These are phyloP conservation scores for Metellina segmentata DNA, from an alignment of 2,888 invertebrate species.

Conservation along the genomic window DNA sequence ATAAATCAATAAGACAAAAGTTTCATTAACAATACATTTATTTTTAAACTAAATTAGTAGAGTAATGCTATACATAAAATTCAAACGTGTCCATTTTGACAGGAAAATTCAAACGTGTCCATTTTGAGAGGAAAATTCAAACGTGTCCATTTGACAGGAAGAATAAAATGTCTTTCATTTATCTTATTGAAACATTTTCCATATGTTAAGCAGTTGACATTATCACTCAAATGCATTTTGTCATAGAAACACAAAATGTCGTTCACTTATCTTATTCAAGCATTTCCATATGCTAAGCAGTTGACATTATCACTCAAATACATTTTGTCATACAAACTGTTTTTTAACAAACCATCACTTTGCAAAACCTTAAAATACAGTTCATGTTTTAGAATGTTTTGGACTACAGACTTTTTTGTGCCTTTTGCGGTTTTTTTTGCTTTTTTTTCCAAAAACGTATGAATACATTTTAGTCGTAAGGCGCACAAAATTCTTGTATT, in stretches of 20 bases:
- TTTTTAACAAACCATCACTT: slow-evolving; percentile 24
- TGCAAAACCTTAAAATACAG: slow-evolving; percentile 19
- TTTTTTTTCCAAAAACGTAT: slow-evolving; percentile 24
- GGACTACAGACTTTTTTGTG: slow-evolving; percentile 31
- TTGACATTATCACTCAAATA: slow-evolving; percentile 21
- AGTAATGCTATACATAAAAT: too few relatives aligned
- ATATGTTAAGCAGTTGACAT: slow-evolving; percentile 34
- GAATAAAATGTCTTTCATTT: too few relatives aligned
- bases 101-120: too few relatives aligned
- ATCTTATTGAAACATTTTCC: too few relatives aligned
- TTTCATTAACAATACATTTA: too few relatives aligned
- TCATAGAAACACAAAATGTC: slow-evolving; percentile 43
- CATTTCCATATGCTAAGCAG: slow-evolving; percentile 32
- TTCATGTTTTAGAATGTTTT: slow-evolving; percentile 24
- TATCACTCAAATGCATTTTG: slow-evolving; percentile 36
- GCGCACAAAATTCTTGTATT: slow-evolving; percentile 30
- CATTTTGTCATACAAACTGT: slow-evolving; percentile 43
- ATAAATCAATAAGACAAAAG: too few relatives aligned
- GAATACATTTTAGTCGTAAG: slow-evolving; percentile 29
- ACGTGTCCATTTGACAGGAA: too few relatives aligned
- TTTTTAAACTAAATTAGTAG: too few relatives aligned
- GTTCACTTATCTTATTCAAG: slow-evolving; percentile 1
- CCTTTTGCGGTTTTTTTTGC: slow-evolving; percentile 26
- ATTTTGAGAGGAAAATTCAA: too few relatives aligned
- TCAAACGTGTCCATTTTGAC: too few relatives aligned